Evolutionary conservation across 2,797 vertebrate genomes (phyloP).

Genomic region (Anomalospiza imberbis): DNA sequence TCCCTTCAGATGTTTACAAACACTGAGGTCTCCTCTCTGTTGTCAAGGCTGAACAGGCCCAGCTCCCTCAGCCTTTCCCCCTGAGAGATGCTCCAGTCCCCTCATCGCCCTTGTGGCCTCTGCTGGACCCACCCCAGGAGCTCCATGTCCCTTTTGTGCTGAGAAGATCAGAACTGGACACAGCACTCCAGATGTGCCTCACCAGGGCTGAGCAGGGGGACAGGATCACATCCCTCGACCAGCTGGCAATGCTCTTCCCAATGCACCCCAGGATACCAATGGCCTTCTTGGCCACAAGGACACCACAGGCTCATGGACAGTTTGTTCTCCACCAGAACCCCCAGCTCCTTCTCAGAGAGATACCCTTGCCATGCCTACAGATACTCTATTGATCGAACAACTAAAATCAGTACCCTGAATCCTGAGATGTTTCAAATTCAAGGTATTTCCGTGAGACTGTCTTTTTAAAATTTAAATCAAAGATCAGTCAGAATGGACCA

Average conservation of each 20-base stretch:
- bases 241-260: neutral
- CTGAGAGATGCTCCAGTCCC: neutral
- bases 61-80: neutral
- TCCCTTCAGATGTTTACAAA: neutral
- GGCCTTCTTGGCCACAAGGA: neutral
- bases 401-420: neutral
- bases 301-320: neutral
- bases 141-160: neutral
- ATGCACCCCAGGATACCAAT: neutral
- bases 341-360: neutral
- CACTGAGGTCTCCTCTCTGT: too few relatives aligned
- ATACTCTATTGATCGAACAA: neutral
- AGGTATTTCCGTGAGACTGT: neutral
- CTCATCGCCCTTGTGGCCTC: fast-evolving
- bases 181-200: neutral
- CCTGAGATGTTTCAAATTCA: neutral
- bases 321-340: fast-evolving
- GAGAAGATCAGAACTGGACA: neutral
- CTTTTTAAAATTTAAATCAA: neutral
- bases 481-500: neutral
- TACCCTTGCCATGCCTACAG: neutral
- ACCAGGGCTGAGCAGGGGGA: neutral
- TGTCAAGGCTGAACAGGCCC: fast-evolving
- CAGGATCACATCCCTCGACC: fast-evolving
- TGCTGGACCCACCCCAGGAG: neutral